Evolutionary conservation across 2,113 vertebrate genomes (phyloP), one percentile per base, ranked within the genome.

Genomic region (Daphoenositta chrysoptera): DNA sequence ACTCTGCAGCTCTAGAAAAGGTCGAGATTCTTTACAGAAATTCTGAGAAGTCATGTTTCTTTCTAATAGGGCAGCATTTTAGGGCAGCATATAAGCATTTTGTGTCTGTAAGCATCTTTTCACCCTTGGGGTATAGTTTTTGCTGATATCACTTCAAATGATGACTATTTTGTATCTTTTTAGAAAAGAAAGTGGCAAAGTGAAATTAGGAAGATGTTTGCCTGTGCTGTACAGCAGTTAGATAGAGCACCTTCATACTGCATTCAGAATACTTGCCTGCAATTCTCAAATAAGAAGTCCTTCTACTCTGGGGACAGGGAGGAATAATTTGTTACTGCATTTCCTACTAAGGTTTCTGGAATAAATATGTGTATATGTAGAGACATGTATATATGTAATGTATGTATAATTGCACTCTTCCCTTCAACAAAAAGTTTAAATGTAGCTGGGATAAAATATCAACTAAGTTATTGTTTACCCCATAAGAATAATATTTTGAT

Each of bases 261-360:
- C 31, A 13, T 58, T 58, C 14, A 28, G 24, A 60, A 18, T n/a
- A 54, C 0, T 0, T 5, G 0, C 10, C 27, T 68, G 35, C 30
- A 35, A 30, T 60, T 8, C 35, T 47, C 3, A 0, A 33, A n/a
- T 15, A 21, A 33, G 11, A 75, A 27, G 4, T 72, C 4, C 5
- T 13, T 69, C 24, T 76, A 9, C 50, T 60, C 40, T 45, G n/a
- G 6, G 15, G 11, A 3, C 30, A 71, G 14, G 39, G 9, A 82
- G 9, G 21, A 20, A 70, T 21, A 75, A 58, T 50, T 33, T 84
- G 6, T 50, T 68, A 31, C 21, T 57, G 17, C 14, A 39, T 51
- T 47, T 1, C 9, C 37, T 60, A 13, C 10, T 39, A 22, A 80
- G 9, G 1, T 58, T 73, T 79, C 18, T 50, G 20, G 8, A 39